Evolutionary conservation across 2,113 vertebrate genomes (phyloP).

Genomic region (Vicugna pacos): DNA sequence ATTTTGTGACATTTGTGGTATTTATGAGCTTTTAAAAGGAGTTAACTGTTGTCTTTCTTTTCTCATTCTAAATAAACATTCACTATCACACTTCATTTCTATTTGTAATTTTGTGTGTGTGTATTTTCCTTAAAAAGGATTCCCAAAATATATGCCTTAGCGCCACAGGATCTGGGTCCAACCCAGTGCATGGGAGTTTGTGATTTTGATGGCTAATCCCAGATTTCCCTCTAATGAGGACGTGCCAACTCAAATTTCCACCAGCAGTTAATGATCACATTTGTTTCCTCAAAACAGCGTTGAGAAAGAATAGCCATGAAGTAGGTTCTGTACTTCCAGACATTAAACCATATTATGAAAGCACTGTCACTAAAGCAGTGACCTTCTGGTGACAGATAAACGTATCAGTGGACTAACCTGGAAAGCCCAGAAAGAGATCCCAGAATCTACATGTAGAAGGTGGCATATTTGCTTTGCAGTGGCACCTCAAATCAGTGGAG

Average conservation of each 20-base stretch:
- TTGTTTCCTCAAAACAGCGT: background rate
- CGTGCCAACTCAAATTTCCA: background rate
- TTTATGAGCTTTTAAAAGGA: background rate
- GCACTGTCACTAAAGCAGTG: background rate
- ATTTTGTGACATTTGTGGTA: background rate
- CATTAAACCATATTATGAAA: background rate
- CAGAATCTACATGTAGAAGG: background rate
- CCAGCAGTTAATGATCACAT: background rate
- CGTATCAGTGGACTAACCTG: background rate
- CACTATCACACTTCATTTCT: background rate
- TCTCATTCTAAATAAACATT: background rate
- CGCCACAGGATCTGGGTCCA: background rate
- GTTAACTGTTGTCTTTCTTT: background rate
- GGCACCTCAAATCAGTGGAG: background rate
- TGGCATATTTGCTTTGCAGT: background rate
- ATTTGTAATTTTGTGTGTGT: background rate
- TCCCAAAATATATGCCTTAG: background rate
- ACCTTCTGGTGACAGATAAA: background rate
- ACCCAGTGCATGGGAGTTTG: background rate
- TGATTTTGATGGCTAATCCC: background rate
- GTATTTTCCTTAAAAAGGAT: background rate
- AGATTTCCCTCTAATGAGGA: background rate
- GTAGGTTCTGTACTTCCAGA: background rate
- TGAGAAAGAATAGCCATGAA: background rate
- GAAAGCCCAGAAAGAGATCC: background rate